A percentile compares a stretch with the other conserved stretches of the same genome.
Conservation (phyloP, 2,113 vertebrate species). For the Tricholaema leucomelas region DNA sequence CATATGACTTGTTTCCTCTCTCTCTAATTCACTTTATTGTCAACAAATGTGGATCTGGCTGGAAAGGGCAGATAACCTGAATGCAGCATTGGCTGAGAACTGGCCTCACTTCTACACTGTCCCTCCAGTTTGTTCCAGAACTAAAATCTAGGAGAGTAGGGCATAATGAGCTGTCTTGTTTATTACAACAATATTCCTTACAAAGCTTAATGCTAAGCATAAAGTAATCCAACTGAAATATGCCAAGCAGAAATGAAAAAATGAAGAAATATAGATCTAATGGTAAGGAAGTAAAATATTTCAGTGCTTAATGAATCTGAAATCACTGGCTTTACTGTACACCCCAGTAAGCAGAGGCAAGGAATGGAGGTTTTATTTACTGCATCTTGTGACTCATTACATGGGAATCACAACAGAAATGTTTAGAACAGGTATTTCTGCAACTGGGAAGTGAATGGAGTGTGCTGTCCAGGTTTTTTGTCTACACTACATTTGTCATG, state of each 20-base stretch:
- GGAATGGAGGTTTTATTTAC: neutral
- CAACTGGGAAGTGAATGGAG: neutral
- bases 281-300: neutral
- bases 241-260: neutral
- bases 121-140: neutral
- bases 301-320: neutral
- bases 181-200: neutral
- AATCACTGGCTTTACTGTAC: neutral
- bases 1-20: neutral
- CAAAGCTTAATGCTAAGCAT: neutral
- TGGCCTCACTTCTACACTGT: rapidly evolving
- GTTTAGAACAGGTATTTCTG: neutral
- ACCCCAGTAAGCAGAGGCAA: neutral
- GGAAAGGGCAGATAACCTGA: constrained; percentile 1
- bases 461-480: neutral
- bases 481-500: neutral
- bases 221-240: neutral
- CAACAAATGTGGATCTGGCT: constrained; percentile 7
- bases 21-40: constrained; percentile 11
- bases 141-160: neutral
- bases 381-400: neutral
- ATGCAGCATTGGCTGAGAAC: neutral
- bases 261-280: neutral
- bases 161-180: neutral
- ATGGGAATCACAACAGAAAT: neutral